Conservation (phyloP, 2,113 vertebrate genomes). For the Callaeas wilsoni region DNA sequence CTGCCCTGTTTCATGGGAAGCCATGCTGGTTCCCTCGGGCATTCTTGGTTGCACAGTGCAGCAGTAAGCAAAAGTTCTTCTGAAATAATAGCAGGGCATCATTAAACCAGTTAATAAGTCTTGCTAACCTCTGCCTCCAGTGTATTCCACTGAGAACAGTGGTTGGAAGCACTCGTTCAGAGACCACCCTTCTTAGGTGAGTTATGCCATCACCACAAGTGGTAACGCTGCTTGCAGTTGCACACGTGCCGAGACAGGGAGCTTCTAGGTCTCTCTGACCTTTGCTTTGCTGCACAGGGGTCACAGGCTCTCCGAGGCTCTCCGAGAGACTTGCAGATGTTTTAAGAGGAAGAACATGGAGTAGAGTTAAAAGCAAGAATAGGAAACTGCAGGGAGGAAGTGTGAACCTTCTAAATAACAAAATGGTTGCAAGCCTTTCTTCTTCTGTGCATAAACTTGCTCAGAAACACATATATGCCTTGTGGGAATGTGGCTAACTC, state of each 20-base stretch:
- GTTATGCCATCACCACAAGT: not conserved
- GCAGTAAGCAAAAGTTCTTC: not conserved
- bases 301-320: not conserved
- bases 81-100: not conserved
- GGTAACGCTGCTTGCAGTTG: not conserved
- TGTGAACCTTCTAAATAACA: not conserved
- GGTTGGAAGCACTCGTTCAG: not conserved
- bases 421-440: not conserved
- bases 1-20: not conserved
- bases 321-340: not conserved
- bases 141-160: not conserved
- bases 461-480: not conserved
- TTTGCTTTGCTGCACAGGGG: not conserved
- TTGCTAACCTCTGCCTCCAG: not conserved
- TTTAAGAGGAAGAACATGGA: not conserved
- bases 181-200: not conserved
- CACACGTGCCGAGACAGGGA: fast-evolving
- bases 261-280: not conserved
- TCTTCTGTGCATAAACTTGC: not conserved
- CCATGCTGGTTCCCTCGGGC: fast-evolving
- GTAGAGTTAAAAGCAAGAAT: not conserved
- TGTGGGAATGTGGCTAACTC: not conserved
- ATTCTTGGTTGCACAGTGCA: not conserved
- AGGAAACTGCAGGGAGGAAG: not conserved
- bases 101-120: not conserved